phyloP scores from a whole-genome alignment of 1,140 invertebrate genomes.

The honey bee (Apis mellifera) region Amel_HAv3.1 CM009935.2:6848501-6849000 shows the following conservation, averaged over 20 bases:
- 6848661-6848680: not conserved
- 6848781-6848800: constrained; percentile 50
- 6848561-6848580: not conserved
- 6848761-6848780: constrained; percentile 47
- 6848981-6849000: not conserved
- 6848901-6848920: not conserved
- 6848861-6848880: not conserved
- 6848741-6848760: constrained; percentile 58
- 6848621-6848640: not conserved
- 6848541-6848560: not conserved
- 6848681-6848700: constrained; percentile 20
- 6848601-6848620: not conserved
- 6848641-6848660: constrained; percentile 31
- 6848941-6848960: not conserved
- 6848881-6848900: not conserved
- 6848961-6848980: not conserved
- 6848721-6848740: constrained; percentile 60
- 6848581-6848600: not conserved
- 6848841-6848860: not conserved
- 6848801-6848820: constrained; percentile 10
- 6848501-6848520: not conserved
- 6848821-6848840: not conserved
- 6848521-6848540: not conserved
- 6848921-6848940: not conserved
- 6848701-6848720: constrained; percentile 51